These are phyloP conservation scores for Eupithecia abbreviata DNA, from an alignment of 2,888 invertebrate genomes.

Conservation along the genomic window DNA sequence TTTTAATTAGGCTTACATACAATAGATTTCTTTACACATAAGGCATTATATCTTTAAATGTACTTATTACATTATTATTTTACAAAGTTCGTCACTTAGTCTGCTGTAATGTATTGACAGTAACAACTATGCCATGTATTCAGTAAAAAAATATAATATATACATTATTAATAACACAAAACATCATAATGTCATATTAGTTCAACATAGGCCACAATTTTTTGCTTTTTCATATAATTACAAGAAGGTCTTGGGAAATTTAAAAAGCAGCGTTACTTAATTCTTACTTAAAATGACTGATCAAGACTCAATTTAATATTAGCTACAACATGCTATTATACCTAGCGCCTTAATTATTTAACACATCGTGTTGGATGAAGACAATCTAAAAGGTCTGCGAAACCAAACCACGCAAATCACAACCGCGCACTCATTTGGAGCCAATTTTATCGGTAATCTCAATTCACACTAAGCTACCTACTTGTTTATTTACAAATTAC, in stretches of 20 bases:
- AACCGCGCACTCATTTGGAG: constrained; percentile 57
- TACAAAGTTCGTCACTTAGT: constrained; percentile 24
- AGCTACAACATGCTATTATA: constrained; percentile 22
- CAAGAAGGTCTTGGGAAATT: constrained; percentile 5
- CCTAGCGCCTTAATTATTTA: constrained; percentile 32
- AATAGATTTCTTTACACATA: constrained; percentile 24
- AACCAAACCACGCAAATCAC: constrained; percentile 52
- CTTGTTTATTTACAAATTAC: constrained; percentile 66
- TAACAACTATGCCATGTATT: constrained; percentile 17
- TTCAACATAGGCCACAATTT: constrained; percentile 29
- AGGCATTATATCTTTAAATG: constrained; percentile 22
- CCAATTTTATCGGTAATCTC: constrained; percentile 66
- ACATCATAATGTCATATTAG: constrained; percentile 16
- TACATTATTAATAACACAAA: constrained; percentile 11
- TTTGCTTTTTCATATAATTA: constrained; percentile 11
- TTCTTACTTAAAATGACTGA: constrained; percentile 37
- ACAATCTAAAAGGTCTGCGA: constrained; percentile 32
- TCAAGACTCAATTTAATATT: constrained; percentile 31
- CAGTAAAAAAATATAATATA: constrained; percentile 34
- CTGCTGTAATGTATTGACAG: constrained; percentile 14
- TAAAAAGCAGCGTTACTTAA: constrained; percentile 22
- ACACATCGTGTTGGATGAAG: constrained; percentile 36
- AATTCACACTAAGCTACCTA: constrained; percentile 60
- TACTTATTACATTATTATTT: constrained; percentile 15
- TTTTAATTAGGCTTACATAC: constrained; percentile 16